These are phyloP conservation scores for Bombylius discolor DNA, from an alignment of 2,888 invertebrate species.

Conservation along the genomic window DNA sequence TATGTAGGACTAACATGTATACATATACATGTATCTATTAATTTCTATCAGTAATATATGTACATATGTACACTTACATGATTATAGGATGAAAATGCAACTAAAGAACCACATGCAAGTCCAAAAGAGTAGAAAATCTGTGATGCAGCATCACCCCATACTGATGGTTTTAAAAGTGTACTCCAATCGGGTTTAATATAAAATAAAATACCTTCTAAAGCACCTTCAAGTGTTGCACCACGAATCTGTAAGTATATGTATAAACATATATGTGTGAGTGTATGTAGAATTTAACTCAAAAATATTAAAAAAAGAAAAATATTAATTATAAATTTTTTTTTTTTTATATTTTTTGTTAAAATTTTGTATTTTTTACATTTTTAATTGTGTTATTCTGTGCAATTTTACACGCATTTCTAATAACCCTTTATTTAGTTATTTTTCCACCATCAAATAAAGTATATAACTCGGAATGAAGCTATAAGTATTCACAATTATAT, in stretches of 20 bases:
- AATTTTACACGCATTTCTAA: no score
- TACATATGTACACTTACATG: conserved; percentile 17
- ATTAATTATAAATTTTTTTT: no score
- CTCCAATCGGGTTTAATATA: conserved; percentile 63
- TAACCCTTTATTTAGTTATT: no score
- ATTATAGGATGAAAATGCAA: conserved; percentile 65
- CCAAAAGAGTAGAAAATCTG: conserved; percentile 77
- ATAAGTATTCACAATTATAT: no score
- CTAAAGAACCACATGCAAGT: conserved; percentile 58
- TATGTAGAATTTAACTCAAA: neutral
- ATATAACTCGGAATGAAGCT: no score
- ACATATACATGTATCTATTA: no score
- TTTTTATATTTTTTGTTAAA: neutral
- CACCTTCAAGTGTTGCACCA: conserved; percentile 55
- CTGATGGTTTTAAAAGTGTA: conserved; percentile 47
- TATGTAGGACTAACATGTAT: no score
- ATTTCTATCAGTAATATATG: no score
- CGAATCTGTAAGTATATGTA: conserved; percentile 28
- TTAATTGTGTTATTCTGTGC: no score
- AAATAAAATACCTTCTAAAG: conserved; percentile 54
- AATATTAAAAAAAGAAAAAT: no score
- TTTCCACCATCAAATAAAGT: no score
- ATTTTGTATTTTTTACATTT: neutral
- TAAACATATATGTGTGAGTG: neutral
- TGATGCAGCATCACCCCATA: conserved; percentile 73